Base-by-base conservation (phyloP, 2,888 invertebrate species). In the Trachelus tabidus region DNA sequence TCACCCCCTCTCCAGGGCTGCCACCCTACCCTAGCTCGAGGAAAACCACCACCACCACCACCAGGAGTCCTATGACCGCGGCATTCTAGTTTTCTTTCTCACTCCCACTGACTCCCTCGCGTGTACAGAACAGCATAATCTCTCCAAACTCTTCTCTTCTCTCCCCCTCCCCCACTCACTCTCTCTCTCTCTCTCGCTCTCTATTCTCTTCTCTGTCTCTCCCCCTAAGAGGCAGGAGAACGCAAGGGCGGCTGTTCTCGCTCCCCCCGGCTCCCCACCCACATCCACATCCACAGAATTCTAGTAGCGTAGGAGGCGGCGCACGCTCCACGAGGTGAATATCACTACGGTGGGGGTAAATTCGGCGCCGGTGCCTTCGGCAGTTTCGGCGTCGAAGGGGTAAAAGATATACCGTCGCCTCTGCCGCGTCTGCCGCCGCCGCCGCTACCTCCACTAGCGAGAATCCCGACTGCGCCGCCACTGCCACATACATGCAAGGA, bases 301-400 rank as follows among this genome's bases (percentile, higher is more conserved):
- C 79, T 30, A 33, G 83, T 73, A 34, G 69, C 12, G 30, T 73
- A 76, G 87, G 85, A 85, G 88, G 88, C 88, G 88, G 88, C 87
- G 87, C 88, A 86, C 87, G 83, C 86, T 86, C 33, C n/a, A 30
- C 73, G 34, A 34, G 40, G 40, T 40, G 40, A 40, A 40, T 40
- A 40, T 40, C 40, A 15, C 0, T 15, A 6, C 40, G 40, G 40
- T 40, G 40, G 40, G 40, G 40, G 40, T 40, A 15, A 40, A 40
- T 40, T 40, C 40, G 40, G 40, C 40, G 40, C 40, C 40, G 40
- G 40, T 40, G 40, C 40, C 40, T 40, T 40, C 40, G 40, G 40
- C 40, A 40, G 40, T 40, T 40, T 40, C 15, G 40, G 40, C 40
- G 40, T 40, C 40, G 40, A 40, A 40, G 40, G 40, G 40, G 40